Percentiles rank a stretch among this genome's conserved stretches.
Evolutionary conservation across 2,888 invertebrate genomes (phyloP).

Genomic region (Agonopterix subpropinquella): DNA sequence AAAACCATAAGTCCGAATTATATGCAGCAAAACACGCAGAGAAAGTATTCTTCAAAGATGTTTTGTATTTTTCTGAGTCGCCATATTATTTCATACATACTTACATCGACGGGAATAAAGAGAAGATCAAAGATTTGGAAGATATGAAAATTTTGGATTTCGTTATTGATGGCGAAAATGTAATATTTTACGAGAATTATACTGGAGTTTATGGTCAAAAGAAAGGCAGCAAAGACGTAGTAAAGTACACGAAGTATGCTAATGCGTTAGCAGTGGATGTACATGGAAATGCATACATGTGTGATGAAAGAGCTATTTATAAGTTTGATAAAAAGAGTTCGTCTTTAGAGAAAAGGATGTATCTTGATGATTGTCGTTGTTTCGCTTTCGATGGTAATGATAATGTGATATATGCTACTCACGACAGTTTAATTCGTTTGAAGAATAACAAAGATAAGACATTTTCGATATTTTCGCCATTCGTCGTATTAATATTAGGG

Average conservation of each 20-base stretch:
- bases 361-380: slow-evolving; percentile 28
- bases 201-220: slow-evolving; percentile 47
- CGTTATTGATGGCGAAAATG: slow-evolving; percentile 41
- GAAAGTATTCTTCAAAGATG: slow-evolving; percentile 47
- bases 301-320: slow-evolving; percentile 51
- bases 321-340: slow-evolving; percentile 26
- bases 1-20: no score
- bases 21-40: slow-evolving; percentile 28
- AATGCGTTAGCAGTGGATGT: slow-evolving; percentile 42
- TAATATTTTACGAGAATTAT: slow-evolving; percentile 44
- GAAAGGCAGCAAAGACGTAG: slow-evolving; percentile 39
- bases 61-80: slow-evolving; percentile 39
- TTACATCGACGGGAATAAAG: slow-evolving; percentile 28
- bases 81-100: slow-evolving; percentile 46
- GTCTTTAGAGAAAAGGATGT: no score
- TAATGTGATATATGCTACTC: not conserved
- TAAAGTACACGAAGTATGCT: slow-evolving; percentile 22
- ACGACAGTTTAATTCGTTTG: not conserved
- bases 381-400: slow-evolving; percentile 53
- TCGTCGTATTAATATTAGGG: no score
- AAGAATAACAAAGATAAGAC: not conserved
- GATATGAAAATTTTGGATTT: slow-evolving; percentile 53
- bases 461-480: not conserved
- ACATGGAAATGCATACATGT: slow-evolving; percentile 38
- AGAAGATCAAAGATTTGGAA: slow-evolving; percentile 44